Conservation (phyloP, 2,797 vertebrate species). For the Alcedo atthis region DNA sequence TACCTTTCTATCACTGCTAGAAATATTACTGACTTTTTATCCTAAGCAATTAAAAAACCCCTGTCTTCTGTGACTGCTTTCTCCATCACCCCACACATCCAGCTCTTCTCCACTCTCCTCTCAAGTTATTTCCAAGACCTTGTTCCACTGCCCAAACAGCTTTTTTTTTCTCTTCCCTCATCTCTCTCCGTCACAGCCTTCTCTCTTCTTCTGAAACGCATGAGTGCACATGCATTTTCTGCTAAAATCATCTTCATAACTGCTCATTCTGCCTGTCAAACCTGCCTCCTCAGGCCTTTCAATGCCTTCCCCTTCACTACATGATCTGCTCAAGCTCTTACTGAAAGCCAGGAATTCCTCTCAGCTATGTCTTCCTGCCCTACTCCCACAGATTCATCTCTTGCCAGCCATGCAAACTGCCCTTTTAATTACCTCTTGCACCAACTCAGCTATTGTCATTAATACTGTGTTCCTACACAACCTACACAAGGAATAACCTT, state of each 20-base stretch:
- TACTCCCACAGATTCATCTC: not conserved
- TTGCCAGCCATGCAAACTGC: not conserved
- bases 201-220: not conserved
- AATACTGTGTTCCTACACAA: not conserved
- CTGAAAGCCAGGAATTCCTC: not conserved
- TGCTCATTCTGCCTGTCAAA: not conserved
- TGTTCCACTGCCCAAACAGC: not conserved
- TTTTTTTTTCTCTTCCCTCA: not conserved
- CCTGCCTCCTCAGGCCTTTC: not conserved
- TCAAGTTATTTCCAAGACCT: slow-evolving; percentile 21
- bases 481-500: not conserved
- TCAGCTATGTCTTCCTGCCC: not conserved
- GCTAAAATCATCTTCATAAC: not conserved
- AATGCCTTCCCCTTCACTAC: not conserved
- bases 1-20: not conserved
- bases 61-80: not conserved
- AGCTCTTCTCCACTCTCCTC: not conserved
- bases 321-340: not conserved
- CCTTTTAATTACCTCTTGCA: not conserved
- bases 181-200: not conserved
- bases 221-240: not conserved
- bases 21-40: not conserved
- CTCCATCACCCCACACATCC: not conserved
- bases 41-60: not conserved
- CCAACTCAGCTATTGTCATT: not conserved